Base-by-base conservation (phyloP, 2,113 vertebrate species). In the Galbula dea region DNA sequence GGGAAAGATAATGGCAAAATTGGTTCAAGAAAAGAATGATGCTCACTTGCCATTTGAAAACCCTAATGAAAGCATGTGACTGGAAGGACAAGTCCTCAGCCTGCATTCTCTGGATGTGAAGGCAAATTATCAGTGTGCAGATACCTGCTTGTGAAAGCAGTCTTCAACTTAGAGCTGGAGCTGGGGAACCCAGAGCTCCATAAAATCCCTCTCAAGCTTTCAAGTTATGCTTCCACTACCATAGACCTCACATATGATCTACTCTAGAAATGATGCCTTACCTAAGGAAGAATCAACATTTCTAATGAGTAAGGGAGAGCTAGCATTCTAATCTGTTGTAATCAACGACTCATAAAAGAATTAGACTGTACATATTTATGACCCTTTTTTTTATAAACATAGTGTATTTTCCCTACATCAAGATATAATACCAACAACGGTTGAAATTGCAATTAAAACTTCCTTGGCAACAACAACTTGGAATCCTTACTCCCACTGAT, bases 371-470 rank as follows among this genome's bases (percentile, higher is more conserved):
- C 6, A 11, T 49, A 46, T 12, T 16, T 20, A 69, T 45, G 41
- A 54, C 16, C 9, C 2, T 0, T 11, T 66, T 46, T 69, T 75
- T 54, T 17, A 85, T 18, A 77, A 48, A 8, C 29, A 63, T 45
- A 55, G 29, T 0, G 2, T 71, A 62, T 54, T 41, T 66, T 93
- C 19, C 19, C 63, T 58, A 58, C 43, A 69, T 32, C 55, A 83
- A 82, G 71, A 89, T 69, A 66, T 37, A 91, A 87, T 30, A 92
- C 18, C 73, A 72, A 17, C 69, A 92, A 71, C 54, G 76, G 86
- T 46, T 61, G 74, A 89, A 94, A 89, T 17, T 89, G 45, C 67
- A 65, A 87, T 79, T 95, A 58, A 58, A 66, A 93, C 86, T 91
- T 86, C 49, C 78, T 90, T 91, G 78, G 78, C 71, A 95, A 89